Percentiles rank a stretch among this genome's conserved stretches.
phyloP scores from a whole-genome alignment of 2,888 invertebrate species.

The Phyllotreta striolata region DNA sequence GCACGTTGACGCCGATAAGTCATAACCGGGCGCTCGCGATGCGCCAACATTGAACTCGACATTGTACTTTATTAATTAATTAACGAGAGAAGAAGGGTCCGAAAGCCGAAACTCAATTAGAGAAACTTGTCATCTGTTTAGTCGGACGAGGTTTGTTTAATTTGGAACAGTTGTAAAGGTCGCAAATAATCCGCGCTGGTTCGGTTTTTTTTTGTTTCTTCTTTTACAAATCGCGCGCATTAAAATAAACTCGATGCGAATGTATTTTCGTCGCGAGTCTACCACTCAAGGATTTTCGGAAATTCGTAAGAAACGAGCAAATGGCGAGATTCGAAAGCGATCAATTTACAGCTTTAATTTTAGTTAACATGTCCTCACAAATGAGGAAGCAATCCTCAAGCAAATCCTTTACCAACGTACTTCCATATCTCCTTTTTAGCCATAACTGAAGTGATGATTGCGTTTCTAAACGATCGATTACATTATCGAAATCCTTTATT shows the following conservation, averaged over 20 bases:
- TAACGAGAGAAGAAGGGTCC: constrained; percentile 2
- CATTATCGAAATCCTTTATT: too few relatives aligned
- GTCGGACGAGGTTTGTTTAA: constrained; percentile 8
- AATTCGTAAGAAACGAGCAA: background rate
- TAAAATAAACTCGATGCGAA: constrained; percentile 1
- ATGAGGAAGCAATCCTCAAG: too few relatives aligned
- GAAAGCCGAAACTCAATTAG: constrained; percentile 2
- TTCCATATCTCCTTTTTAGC: too few relatives aligned
- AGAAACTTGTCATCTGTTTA: constrained; percentile 11
- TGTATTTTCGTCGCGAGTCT: background rate
- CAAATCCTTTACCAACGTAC: too few relatives aligned
- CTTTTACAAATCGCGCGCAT: background rate
- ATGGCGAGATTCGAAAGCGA: too few relatives aligned
- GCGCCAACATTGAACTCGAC: constrained; percentile 14
- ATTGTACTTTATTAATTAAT: constrained; percentile 11
- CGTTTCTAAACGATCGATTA: too few relatives aligned
- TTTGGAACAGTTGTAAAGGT: constrained; percentile 8
- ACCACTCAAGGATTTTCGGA: background rate
- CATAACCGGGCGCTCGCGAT: background rate
- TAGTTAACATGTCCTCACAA: too few relatives aligned
- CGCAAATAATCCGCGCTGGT: background rate
- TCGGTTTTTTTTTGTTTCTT: background rate
- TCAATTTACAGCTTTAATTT: too few relatives aligned
- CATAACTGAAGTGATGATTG: too few relatives aligned
- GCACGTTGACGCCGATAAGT: constrained; percentile 5